Evolutionary conservation across 2,888 invertebrate genomes (phyloP), one percentile per base, ranked within the genome.

Genomic region (Pollenia angustigena): DNA sequence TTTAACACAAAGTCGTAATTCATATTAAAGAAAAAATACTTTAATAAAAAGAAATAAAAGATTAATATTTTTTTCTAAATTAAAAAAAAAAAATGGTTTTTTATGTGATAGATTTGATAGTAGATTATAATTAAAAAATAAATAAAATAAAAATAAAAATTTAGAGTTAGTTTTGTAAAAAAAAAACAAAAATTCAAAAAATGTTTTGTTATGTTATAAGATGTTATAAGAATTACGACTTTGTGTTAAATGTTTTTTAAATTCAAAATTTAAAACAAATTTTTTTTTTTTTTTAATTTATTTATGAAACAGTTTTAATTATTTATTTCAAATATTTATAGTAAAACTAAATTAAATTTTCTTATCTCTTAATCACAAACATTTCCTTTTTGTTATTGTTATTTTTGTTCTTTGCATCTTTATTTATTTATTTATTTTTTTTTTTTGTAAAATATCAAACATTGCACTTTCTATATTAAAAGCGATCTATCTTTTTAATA

Each of bases 401-500:
- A 6, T 52, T 48, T 76, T 62, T 2, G 18, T 16, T 32, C 32
- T 32, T 32, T 32, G 23, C 6, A 32, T 2, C 2, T 40, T 40
- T 48, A 12, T 11, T 71, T n/a, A 46, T 18, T 66, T 10, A 42
- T 1, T 66, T 18, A 40, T 48, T 16, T 11, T 71, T n/a, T 52
- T 18, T 66, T 10, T 50, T 1, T 66, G 40, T 50, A 48, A 72
- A 56, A 52, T 74, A 68, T 81, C 68, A 74, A 66, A 81, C 69
- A 69, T 85, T 82, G 54, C 85, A 79, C 48, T 85, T 85, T 81
- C 78, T 79, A 62, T 75, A 79, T 64, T 81, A 74, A 79, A 82
- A 82, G 54, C 75, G 72, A 82, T 85, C 74, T 64, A 82, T 82
- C 85, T 75, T 74, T 69, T 79, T 82, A 82, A 85, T 85, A 82